These are phyloP conservation scores for Bergia sp. DNA, from an alignment of 92 coral and sea anemone genomes.

Conservation along the genomic window DNA sequence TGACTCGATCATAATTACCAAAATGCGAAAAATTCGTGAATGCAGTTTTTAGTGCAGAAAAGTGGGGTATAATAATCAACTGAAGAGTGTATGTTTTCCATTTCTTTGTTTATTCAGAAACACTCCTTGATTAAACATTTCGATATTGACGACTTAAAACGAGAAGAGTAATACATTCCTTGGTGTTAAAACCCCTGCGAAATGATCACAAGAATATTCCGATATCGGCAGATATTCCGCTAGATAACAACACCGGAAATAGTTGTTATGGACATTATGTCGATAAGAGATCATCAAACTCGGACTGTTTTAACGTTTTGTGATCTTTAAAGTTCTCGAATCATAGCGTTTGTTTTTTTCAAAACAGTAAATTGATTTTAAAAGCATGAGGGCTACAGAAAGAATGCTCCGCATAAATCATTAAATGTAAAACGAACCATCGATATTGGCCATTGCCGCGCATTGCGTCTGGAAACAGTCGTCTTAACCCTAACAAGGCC, in stretches of 20 bases:
- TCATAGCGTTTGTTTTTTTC: not conserved
- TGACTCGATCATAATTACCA: not conserved
- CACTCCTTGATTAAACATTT: not conserved
- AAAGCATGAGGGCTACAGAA: not conserved
- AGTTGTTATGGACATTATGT: not conserved
- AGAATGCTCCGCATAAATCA: not conserved
- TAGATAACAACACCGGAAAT: slow-evolving; percentile 30
- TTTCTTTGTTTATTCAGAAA: not conserved
- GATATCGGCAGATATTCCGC: slow-evolving; percentile 1
- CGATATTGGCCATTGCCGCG: no score
- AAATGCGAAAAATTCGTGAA: not conserved
- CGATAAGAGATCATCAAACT: slow-evolving; percentile 13
- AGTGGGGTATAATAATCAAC: not conserved
- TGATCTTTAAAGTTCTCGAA: slow-evolving; percentile 10
- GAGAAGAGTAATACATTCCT: not conserved
- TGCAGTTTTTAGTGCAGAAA: not conserved
- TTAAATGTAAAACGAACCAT: no score
- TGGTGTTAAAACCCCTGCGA: not conserved
- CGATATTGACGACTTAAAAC: not conserved
- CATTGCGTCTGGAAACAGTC: no score
- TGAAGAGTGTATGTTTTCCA: not conserved
- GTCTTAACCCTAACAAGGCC: no score
- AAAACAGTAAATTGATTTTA: not conserved
- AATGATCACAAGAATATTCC: slow-evolving; percentile 3
- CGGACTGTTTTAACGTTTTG: slow-evolving; percentile 12